Conservation (phyloP, 1,140 invertebrate species). For the Drosophila paulistorum region DNA sequence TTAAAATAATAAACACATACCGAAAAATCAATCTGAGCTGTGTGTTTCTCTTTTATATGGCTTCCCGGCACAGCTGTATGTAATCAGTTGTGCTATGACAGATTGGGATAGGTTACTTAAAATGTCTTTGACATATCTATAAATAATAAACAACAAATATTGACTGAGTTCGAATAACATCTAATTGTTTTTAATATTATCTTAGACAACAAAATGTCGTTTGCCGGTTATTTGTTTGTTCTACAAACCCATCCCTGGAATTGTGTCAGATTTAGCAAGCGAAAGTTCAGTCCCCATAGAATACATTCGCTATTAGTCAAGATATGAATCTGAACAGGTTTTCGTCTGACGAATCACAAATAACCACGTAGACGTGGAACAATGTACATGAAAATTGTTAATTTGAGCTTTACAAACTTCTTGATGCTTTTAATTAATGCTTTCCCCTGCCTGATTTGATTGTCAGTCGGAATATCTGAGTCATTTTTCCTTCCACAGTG, state of each 20-base stretch:
- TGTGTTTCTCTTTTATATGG: neutral
- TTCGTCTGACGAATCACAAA: too few relatives aligned
- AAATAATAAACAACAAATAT: conserved; percentile 2
- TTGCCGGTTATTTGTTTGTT: neutral
- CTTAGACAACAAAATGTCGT: neutral
- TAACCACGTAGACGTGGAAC: too few relatives aligned
- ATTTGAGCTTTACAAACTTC: too few relatives aligned
- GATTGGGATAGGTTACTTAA: neutral
- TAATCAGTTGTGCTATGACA: neutral
- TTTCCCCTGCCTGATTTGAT: too few relatives aligned
- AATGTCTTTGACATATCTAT: neutral
- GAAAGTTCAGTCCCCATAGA: too few relatives aligned
- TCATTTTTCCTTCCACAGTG: neutral
- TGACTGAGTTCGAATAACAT: neutral
- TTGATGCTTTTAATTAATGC: too few relatives aligned
- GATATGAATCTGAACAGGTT: too few relatives aligned
- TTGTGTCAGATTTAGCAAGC: too few relatives aligned
- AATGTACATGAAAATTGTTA: too few relatives aligned
- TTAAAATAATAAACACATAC: conserved; percentile 48
- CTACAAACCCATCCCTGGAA: too few relatives aligned
- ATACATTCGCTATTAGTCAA: too few relatives aligned
- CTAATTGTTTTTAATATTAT: neutral
- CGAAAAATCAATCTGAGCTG: conserved; percentile 3
- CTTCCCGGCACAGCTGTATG: neutral
- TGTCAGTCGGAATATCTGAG: neutral